A percentile compares a stretch with the other conserved stretches of the same genome.
phyloP scores from a whole-genome alignment of 2,797 vertebrate species.

The Sylvilagus floridanus region DNA sequence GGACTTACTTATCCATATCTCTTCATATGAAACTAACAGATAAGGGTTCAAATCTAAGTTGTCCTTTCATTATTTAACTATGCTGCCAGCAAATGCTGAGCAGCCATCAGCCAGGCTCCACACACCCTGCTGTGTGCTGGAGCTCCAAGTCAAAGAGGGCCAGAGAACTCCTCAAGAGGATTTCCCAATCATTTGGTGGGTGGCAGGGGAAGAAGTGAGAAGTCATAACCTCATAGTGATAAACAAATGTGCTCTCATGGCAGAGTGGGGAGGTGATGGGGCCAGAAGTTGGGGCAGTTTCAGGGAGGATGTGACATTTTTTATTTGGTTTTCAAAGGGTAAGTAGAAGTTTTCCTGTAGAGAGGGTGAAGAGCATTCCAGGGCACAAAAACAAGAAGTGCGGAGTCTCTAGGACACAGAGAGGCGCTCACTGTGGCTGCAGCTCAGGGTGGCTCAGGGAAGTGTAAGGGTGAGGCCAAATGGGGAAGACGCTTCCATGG shows the following conservation, averaged over 20 bases:
- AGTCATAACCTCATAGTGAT: neutral
- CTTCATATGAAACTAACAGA: neutral
- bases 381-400: neutral
- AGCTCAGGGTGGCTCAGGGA: neutral
- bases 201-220: accelerated
- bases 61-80: neutral
- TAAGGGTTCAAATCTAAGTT: neutral
- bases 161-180: neutral
- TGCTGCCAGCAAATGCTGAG: neutral
- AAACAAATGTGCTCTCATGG: too few relatives aligned
- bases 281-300: neutral
- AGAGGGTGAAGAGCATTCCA: constrained; percentile 19
- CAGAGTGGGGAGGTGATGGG: neutral
- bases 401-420: constrained; percentile 29
- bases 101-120: neutral
- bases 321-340: constrained; percentile 49
- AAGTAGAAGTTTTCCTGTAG: constrained; percentile 22
- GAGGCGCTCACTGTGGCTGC: neutral
- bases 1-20: neutral
- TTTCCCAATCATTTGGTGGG: neutral
- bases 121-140: accelerated
- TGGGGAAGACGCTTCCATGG: neutral
- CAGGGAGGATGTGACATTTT: neutral
- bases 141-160: neutral
- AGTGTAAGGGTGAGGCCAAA: neutral